Percentiles rank a stretch among this genome's conserved stretches.
Conservation (phyloP, 2,113 vertebrate genomes). For the Struthidea cinerea region DNA sequence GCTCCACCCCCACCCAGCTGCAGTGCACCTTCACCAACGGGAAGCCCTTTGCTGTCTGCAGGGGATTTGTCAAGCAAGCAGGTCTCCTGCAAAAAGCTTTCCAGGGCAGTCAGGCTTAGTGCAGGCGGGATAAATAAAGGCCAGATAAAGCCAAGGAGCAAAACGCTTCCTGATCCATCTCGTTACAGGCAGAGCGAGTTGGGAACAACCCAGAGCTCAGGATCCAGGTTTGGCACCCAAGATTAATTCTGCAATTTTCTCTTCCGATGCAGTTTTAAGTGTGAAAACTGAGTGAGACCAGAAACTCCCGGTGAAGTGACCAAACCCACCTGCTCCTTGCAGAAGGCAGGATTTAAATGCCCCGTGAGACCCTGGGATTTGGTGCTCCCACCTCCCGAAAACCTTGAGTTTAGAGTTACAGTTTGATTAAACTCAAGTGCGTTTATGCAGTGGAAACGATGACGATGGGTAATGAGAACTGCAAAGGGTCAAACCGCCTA, state of each 20-base stretch:
- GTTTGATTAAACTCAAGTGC: not conserved
- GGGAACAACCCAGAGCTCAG: not conserved
- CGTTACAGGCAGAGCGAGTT: not conserved
- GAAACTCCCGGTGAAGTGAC: not conserved
- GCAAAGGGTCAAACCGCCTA: not conserved
- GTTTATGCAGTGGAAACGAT: not conserved
- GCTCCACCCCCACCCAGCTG: not conserved
- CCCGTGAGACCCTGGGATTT: accelerated
- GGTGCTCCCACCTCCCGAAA: not conserved
- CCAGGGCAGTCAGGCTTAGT: not conserved
- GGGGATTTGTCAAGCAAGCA: not conserved
- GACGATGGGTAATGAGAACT: not conserved
- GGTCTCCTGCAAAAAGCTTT: not conserved
- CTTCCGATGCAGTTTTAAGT: not conserved
- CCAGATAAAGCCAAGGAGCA: not conserved
- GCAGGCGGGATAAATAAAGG: not conserved
- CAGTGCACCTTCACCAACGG: not conserved
- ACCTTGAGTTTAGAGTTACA: not conserved
- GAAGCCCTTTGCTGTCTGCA: not conserved
- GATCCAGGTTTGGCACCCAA: not conserved
- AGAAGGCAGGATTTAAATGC: not conserved
- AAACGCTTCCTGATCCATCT: not conserved
- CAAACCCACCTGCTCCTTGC: not conserved
- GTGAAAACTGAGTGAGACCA: not conserved
- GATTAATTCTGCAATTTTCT: not conserved